These are phyloP conservation scores for Acromyrmex echinatior DNA, from an alignment of 1,140 invertebrate genomes.

Conservation along the genomic window DNA sequence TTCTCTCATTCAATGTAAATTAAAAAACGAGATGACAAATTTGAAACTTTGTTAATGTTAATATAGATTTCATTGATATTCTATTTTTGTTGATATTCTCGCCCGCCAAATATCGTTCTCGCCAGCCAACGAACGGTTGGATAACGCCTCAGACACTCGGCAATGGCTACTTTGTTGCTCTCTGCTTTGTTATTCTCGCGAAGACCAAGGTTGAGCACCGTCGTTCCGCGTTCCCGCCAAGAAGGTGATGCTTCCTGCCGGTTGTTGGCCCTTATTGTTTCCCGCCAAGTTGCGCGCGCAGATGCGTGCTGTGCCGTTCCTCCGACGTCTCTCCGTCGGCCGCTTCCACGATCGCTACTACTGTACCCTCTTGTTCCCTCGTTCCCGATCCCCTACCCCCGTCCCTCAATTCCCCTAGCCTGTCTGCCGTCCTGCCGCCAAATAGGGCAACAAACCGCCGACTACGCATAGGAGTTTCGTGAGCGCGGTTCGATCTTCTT, in stretches of 20 bases:
- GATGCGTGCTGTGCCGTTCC: slow-evolving; percentile 22
- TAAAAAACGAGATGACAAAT: too few relatives aligned
- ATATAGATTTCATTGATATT: too few relatives aligned
- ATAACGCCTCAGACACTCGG: background rate
- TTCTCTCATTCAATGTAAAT: too few relatives aligned
- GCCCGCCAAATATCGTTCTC: background rate
- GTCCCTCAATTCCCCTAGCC: slow-evolving; percentile 43
- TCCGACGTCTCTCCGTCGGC: slow-evolving; percentile 20
- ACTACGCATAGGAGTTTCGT: slow-evolving; percentile 65
- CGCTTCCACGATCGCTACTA: slow-evolving; percentile 39
- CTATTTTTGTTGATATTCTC: background rate
- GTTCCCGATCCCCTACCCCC: background rate
- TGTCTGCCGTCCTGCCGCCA: slow-evolving; percentile 52
- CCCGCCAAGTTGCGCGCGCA: slow-evolving; percentile 78
- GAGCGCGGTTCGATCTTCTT: slow-evolving; percentile 64
- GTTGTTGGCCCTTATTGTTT: slow-evolving; percentile 76
- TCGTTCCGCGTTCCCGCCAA: slow-evolving; percentile 72
- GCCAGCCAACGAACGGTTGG: background rate
- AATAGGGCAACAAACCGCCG: slow-evolving; percentile 77
- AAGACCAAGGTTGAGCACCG: slow-evolving; percentile 64
- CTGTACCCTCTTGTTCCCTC: slow-evolving; percentile 6
- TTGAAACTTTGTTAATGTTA: too few relatives aligned
- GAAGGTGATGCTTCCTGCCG: slow-evolving; percentile 65
- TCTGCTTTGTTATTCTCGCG: slow-evolving; percentile 19
- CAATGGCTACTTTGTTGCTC: slow-evolving; percentile 15